phyloP scores from a whole-genome alignment of 2,113 vertebrate genomes.

The Lates calcarifer region DNA sequence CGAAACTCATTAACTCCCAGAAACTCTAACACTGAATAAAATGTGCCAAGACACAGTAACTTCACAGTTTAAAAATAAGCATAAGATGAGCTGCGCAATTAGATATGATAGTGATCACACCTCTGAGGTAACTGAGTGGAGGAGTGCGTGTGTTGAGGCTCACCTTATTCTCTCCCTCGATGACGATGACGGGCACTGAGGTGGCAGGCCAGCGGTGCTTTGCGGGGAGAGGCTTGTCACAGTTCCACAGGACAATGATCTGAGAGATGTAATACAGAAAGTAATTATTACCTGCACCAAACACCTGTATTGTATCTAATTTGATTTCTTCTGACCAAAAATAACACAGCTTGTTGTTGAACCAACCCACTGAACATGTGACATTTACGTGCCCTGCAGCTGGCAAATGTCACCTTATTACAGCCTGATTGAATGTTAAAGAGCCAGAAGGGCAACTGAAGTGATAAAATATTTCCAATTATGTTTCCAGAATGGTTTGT shows the following conservation, averaged over 20 bases:
- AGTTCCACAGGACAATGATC: constrained; percentile 99
- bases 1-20: constrained; percentile 66
- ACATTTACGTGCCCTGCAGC: constrained; percentile 57
- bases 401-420: constrained; percentile 68
- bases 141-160: background rate
- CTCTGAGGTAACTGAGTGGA: too few relatives aligned
- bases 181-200: constrained; percentile 97
- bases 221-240: constrained; percentile 97
- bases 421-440: constrained; percentile 45
- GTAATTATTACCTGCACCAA: background rate
- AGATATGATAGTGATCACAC: too few relatives aligned
- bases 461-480: constrained; percentile 58
- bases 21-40: constrained; percentile 46
- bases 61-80: constrained; percentile 20
- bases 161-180: constrained; percentile 99
- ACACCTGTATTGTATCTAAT: background rate
- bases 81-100: background rate
- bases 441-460: constrained; percentile 40
- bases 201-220: constrained; percentile 99
- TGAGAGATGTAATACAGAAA: constrained; percentile 72
- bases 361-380: constrained; percentile 25
- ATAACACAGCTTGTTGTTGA: constrained; percentile 9
- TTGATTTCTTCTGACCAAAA: constrained; percentile 18
- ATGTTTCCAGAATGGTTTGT: constrained; percentile 5
- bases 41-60: constrained; percentile 28